These are phyloP conservation scores for Lophius americanus DNA, from an alignment of 2,797 vertebrate species.

Conservation along the genomic window DNA sequence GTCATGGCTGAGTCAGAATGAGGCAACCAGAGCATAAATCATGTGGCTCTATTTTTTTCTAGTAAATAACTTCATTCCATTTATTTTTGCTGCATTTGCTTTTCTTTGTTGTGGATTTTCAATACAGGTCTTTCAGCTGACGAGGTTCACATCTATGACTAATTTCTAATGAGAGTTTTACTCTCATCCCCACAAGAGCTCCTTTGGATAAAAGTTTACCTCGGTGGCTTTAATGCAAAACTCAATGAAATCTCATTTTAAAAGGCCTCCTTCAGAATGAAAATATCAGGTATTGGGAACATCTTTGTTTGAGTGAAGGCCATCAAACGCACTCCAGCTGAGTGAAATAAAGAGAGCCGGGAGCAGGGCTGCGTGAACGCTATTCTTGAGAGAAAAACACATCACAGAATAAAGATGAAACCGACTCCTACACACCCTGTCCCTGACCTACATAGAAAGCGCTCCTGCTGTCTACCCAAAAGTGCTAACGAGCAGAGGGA, in stretches of 20 bases:
- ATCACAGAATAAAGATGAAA: conserved; percentile 71
- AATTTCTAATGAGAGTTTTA: no score
- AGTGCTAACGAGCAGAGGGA: conserved; percentile 49
- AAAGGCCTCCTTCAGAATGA: conserved; percentile 13
- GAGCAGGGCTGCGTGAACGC: conserved; percentile 56
- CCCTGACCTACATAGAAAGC: conserved; percentile 75
- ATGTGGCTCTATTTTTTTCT: no score
- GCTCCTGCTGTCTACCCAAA: conserved; percentile 44
- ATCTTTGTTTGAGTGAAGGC: conserved; percentile 37
- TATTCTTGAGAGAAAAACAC: conserved; percentile 62
- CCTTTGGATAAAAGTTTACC: conserved; percentile 9
- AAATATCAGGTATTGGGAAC: conserved; percentile 46
- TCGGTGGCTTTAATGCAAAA: neutral
- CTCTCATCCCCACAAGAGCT: neutral
- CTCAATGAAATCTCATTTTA: conserved; percentile 14
- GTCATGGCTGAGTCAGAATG: no score
- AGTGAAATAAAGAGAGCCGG: conserved; percentile 59
- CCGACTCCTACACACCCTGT: conserved; percentile 74
- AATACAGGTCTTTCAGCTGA: no score
- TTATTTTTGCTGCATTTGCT: no score
- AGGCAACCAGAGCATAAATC: no score
- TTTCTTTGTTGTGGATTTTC: no score
- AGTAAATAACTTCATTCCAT: no score
- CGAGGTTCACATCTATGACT: no score
- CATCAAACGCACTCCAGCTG: conserved; percentile 60